Percentiles rank a stretch among this genome's conserved stretches.
Conservation (phyloP, 2,797 vertebrate species). For the Acanthurus lineatus region DNA sequence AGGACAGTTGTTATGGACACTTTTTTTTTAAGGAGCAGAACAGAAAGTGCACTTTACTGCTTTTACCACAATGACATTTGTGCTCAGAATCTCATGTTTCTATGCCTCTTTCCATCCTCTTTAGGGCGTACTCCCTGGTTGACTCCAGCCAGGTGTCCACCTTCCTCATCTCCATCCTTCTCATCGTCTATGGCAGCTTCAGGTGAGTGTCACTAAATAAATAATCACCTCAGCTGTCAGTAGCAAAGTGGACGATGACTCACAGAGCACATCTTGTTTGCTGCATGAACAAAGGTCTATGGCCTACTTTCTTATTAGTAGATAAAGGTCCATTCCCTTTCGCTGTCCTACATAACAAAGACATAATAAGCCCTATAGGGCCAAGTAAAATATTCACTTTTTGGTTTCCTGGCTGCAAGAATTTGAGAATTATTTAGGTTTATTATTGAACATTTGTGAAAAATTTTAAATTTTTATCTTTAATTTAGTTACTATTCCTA, state of each 20-base stretch:
- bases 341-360: neutral
- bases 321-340: neutral
- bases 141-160: constrained; percentile 99
- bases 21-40: too few species aligned
- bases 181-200: constrained; percentile 99
- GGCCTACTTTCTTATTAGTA: neutral
- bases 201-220: constrained; percentile 88
- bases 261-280: neutral
- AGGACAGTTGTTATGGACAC: constrained; percentile 9
- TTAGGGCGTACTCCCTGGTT: constrained; percentile 98
- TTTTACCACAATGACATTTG: neutral
- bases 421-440: neutral
- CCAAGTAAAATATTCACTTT: neutral
- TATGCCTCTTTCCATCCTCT: constrained; percentile 41
- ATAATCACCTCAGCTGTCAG: neutral
- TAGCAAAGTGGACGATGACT: neutral
- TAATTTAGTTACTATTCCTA: too few species aligned
- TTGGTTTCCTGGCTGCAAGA: neutral
- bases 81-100: constrained; percentile 1
- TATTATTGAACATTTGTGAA: too few species aligned
- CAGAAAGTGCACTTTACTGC: too few species aligned
- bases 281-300: neutral
- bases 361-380: neutral
- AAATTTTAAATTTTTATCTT: too few species aligned
- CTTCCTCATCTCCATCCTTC: constrained; percentile 99